Evolutionary conservation across 2,888 invertebrate genomes (phyloP).

Genomic region (Eupithecia insigniata): DNA sequence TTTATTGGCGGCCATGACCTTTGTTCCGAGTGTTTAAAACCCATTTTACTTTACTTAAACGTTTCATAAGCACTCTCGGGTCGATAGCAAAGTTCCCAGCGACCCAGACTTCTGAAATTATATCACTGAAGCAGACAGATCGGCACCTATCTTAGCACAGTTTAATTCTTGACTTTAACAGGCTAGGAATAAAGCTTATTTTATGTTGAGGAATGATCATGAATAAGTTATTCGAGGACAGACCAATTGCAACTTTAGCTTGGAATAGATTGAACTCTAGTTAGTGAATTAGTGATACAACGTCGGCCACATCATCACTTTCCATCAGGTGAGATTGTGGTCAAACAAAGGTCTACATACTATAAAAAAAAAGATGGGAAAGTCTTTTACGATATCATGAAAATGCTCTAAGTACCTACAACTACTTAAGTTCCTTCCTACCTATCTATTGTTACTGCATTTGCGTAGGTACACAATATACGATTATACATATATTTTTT

Average conservation of each 20-base stretch:
- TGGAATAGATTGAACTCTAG: background rate
- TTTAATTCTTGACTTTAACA: conserved; percentile 15
- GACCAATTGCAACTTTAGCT: background rate
- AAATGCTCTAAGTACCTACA: background rate
- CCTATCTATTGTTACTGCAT: too few relatives aligned
- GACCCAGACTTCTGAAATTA: conserved; percentile 59
- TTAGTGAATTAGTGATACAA: background rate
- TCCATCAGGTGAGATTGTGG: too few relatives aligned
- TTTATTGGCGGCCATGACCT: background rate
- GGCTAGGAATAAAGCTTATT: conserved; percentile 14
- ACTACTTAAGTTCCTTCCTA: too few relatives aligned
- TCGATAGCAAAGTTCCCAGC: conserved; percentile 55
- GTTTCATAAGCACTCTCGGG: conserved; percentile 38
- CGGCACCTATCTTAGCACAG: conserved; percentile 44
- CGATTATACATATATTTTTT: too few relatives aligned
- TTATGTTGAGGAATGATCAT: background rate
- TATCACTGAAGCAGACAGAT: conserved; percentile 48
- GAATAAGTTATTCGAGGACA: background rate
- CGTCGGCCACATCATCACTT: too few relatives aligned
- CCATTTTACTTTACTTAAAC: conserved; percentile 40
- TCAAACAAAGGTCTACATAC: too few relatives aligned
- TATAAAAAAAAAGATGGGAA: too few relatives aligned
- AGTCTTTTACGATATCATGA: background rate
- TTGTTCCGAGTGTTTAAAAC: background rate
- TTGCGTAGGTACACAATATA: too few relatives aligned